Evolutionary conservation across 2,797 vertebrate genomes (phyloP), one percentile per base, ranked within the genome.

Genomic region (Tadarida brasiliensis): DNA sequence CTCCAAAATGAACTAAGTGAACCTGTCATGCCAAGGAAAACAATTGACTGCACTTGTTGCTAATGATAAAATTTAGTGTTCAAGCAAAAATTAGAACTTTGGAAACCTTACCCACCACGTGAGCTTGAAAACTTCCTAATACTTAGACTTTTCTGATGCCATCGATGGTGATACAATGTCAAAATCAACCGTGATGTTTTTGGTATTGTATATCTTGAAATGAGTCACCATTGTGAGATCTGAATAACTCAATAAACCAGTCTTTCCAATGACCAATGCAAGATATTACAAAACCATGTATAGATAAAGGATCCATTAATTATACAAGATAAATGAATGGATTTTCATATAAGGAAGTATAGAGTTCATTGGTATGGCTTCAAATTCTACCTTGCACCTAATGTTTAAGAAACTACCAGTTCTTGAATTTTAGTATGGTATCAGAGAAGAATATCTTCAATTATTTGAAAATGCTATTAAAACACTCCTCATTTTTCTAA

Each of bases 301-400:
- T 77, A 22, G 68, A 83, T 87, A 77, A 93, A 95, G 51, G 9
- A 87, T 51, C 56, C 70, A 92, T 89, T 94, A 65, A 82, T 24
- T 78, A 28, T 61, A 20, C 9, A 67, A 82, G 49, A 22, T 57
- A 90, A 59, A 80, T 12, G 17, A 51, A 9, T 74, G 54, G 5
- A 80, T 96, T 89, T 95, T 90, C 47, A 80, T 92, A 92, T 84
- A 92, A 68, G 74, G 22, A 91, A 86, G 54, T 67, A 93, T 39
- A 76, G 22, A 82, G n/a, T 90, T 73, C 26, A 54, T 73, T 93
- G 70, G 74, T 84, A 47, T 6, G 11, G 57, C 73, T 88, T 95
- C 35, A 82, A 84, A 77, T 85, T 84, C 76, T 81, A 61, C 11
- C 8, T 87, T 84, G 26, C 10, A 70, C 20, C 54, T 87, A 92